Evolutionary conservation across 2,888 invertebrate genomes (phyloP).

Genomic region (Scrobipalpa costella): DNA sequence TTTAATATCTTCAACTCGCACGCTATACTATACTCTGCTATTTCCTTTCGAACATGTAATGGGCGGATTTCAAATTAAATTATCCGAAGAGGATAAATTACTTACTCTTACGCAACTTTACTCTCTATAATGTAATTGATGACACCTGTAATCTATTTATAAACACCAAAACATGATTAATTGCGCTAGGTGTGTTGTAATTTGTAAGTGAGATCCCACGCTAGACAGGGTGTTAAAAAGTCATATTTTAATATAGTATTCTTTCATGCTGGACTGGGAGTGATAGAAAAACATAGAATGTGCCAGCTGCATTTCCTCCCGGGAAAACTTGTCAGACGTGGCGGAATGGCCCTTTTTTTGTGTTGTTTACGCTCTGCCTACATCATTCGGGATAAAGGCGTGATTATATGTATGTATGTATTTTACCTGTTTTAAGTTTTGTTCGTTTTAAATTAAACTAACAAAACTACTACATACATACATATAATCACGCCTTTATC

Average conservation of each 20-base stretch:
- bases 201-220: slow-evolving; percentile 27
- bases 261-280: too few species aligned
- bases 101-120: slow-evolving; percentile 29
- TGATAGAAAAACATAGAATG: too few species aligned
- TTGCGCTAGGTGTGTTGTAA: slow-evolving; percentile 32
- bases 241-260: not conserved
- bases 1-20: not conserved
- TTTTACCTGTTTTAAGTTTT: too few species aligned
- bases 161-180: slow-evolving; percentile 35
- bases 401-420: too few species aligned
- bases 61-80: slow-evolving; percentile 14
- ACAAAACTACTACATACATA: too few species aligned
- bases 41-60: slow-evolving; percentile 20
- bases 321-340: too few species aligned
- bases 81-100: slow-evolving; percentile 24
- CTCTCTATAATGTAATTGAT: slow-evolving; percentile 32
- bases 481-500: too few species aligned
- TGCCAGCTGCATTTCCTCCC: too few species aligned
- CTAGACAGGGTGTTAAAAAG: not conserved
- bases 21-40: not conserved
- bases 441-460: too few species aligned
- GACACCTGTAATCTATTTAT: slow-evolving; percentile 36
- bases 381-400: too few species aligned
- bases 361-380: too few species aligned
- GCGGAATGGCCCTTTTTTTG: too few species aligned